phyloP scores from a whole-genome alignment of 2,888 invertebrate species.

The Pantelozetes paolii region DNA sequence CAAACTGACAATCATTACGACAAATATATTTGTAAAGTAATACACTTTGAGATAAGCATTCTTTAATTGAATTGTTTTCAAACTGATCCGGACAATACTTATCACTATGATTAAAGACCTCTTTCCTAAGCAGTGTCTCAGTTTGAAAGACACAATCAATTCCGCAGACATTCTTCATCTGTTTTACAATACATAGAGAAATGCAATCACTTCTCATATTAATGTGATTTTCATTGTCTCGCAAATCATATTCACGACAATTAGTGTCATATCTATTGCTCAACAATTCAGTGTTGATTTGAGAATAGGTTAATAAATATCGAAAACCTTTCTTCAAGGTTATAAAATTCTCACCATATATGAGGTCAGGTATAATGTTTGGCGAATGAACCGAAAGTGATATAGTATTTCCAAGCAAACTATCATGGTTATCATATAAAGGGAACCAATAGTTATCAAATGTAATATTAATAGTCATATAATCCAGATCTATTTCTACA shows the following conservation, averaged over 20 bases:
- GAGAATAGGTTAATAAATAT: background rate
- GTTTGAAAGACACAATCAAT: conserved; percentile 3
- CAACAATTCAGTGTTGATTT: background rate
- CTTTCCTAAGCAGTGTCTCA: background rate
- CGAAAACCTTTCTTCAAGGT: no score
- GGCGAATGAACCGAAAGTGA: background rate
- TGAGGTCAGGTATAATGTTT: background rate
- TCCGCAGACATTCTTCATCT: background rate
- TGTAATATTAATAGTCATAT: background rate
- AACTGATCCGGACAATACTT: background rate
- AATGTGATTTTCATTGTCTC: background rate
- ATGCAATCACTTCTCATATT: conserved; percentile 10
- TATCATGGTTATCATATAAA: background rate
- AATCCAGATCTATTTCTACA: background rate
- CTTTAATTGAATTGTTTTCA: background rate
- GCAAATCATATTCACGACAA: background rate
- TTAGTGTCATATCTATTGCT: background rate
- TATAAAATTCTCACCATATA: background rate
- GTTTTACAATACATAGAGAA: background rate
- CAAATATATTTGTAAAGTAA: background rate
- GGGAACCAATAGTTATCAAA: background rate
- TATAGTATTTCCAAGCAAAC: background rate
- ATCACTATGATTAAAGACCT: background rate
- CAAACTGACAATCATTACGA: background rate
- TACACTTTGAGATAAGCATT: background rate